Conservation (phyloP, 2,797 vertebrate species). For the Epinephelus coioides region DNA sequence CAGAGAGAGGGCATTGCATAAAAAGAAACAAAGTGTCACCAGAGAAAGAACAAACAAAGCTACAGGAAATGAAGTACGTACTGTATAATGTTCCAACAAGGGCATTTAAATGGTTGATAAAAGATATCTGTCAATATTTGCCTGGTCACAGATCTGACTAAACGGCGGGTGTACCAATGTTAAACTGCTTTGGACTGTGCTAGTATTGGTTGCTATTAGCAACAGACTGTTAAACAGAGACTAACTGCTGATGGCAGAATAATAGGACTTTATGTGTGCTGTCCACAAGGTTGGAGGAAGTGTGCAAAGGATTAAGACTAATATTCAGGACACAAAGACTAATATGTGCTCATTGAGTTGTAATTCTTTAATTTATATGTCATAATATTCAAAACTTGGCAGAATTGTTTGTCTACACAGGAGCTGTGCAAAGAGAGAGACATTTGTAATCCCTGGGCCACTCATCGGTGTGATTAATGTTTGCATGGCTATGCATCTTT, state of each 20-base stretch:
- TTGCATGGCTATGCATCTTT: constrained; percentile 28
- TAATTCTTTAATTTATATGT: neutral
- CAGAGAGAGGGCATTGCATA: neutral
- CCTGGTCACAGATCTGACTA: neutral
- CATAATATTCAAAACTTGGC: constrained; percentile 10
- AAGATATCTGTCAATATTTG: neutral
- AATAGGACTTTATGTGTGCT: constrained; percentile 14
- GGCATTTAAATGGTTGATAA: neutral
- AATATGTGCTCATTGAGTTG: neutral
- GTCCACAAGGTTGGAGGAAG: constrained; percentile 11
- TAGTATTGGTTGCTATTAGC: constrained; percentile 28
- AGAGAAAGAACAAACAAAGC: neutral
- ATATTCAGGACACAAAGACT: neutral
- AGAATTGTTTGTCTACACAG: constrained; percentile 6
- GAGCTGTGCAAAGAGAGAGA: constrained; percentile 10
- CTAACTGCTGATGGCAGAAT: constrained; percentile 2
- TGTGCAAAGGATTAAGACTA: constrained; percentile 3
- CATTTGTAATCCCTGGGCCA: constrained; percentile 26
- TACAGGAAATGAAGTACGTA: neutral
- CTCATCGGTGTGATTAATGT: constrained; percentile 36
- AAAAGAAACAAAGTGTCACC: neutral
- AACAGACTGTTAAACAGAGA: constrained; percentile 15
- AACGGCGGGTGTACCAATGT: neutral
- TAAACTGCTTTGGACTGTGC: neutral
- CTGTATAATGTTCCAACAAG: neutral